phyloP scores from a whole-genome alignment of 2,797 vertebrate genomes.

The Loriculus beryllinus region DNA sequence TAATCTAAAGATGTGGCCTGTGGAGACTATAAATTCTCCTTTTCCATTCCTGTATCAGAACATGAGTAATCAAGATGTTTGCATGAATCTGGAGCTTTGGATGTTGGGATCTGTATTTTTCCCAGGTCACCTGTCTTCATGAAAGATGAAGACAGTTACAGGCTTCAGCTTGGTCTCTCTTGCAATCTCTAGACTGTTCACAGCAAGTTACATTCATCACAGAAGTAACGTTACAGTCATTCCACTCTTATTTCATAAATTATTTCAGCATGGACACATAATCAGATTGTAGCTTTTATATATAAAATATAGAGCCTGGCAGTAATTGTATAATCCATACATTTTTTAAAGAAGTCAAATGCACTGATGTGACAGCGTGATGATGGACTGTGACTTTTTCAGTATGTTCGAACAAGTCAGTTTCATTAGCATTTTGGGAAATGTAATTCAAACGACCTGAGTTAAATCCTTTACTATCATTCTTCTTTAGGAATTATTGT shows the following conservation, averaged over 20 bases:
- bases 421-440: constrained; percentile 65
- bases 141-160: constrained; percentile 49
- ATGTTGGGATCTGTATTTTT: constrained; percentile 19
- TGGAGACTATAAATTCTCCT: neutral
- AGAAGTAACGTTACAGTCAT: constrained; percentile 44
- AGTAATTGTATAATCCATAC: constrained; percentile 65
- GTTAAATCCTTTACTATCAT: constrained; percentile 18
- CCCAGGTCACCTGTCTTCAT: constrained; percentile 16
- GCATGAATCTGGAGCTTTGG: neutral
- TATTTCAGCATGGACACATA: constrained; percentile 28
- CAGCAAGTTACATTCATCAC: constrained; percentile 44
- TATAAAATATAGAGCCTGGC: constrained; percentile 53
- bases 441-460: constrained; percentile 8
- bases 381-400: constrained; percentile 58
- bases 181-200: neutral
- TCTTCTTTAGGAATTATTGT: neutral
- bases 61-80: neutral
- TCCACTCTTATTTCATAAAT: constrained; percentile 58
- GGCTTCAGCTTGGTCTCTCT: constrained; percentile 7
- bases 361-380: neutral
- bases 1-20: neutral
- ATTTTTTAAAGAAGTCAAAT: constrained; percentile 46
- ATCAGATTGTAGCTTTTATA: constrained; percentile 65
- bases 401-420: constrained; percentile 55
- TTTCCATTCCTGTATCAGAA: neutral